Evolutionary conservation across 2,797 vertebrate species (phyloP).

Genomic region (Myotis daubentonii): DNA sequence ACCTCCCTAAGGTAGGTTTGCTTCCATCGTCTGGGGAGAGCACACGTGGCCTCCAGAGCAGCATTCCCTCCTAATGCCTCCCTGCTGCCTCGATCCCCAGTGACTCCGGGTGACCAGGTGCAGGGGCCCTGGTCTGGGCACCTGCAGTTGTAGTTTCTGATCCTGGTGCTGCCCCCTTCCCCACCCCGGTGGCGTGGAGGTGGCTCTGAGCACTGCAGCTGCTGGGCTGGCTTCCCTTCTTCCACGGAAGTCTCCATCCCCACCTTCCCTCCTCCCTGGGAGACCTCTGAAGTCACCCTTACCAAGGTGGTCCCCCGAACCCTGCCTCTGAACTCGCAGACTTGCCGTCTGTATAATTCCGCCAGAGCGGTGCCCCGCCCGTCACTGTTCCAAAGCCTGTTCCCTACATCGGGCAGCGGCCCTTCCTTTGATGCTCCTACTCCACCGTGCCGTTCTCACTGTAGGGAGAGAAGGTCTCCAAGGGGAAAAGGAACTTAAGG

Average conservation of each 20-base stretch:
- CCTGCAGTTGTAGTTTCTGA: too few relatives aligned
- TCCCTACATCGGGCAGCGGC: fast-evolving
- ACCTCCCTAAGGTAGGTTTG: neutral
- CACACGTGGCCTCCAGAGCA: neutral
- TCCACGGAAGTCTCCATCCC: fast-evolving
- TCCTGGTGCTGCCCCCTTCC: fast-evolving
- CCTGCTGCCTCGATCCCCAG: too few relatives aligned
- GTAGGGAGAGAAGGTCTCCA: fast-evolving
- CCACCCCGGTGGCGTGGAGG: fast-evolving
- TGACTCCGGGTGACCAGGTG: too few relatives aligned
- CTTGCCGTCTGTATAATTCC: neutral
- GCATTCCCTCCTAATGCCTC: too few relatives aligned
- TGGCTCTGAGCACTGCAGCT: neutral
- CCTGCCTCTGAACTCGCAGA: fast-evolving
- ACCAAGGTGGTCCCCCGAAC: neutral
- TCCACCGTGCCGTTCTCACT: fast-evolving
- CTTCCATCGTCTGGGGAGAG: neutral
- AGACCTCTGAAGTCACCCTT: neutral
- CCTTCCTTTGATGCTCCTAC: fast-evolving
- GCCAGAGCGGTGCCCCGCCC: neutral
- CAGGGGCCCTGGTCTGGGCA: neutral
- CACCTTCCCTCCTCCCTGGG: neutral
- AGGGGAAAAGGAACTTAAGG: neutral
- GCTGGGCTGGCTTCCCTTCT: neutral
- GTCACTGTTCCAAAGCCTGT: fast-evolving